Conservation (phyloP, 2,888 invertebrate genomes). For the Ormyrus thymus region DNA sequence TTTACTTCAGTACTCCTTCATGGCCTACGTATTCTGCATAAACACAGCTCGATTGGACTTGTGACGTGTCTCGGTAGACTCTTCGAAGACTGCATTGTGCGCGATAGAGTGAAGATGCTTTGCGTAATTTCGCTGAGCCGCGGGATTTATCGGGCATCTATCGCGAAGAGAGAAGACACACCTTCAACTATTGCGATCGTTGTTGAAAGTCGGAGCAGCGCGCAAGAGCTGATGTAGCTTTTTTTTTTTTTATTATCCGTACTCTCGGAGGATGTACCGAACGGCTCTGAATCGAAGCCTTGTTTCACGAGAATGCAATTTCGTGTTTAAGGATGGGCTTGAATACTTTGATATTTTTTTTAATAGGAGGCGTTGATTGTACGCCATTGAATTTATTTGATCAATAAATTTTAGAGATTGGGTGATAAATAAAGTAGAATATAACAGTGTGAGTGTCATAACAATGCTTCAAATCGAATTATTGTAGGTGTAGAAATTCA, state of each 20-base stretch:
- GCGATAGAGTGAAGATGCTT: slow-evolving; percentile 39
- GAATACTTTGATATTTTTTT: neutral
- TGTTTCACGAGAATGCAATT: neutral
- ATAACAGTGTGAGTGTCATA: too few species aligned
- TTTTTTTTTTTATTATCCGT: neutral
- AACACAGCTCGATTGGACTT: slow-evolving; percentile 24
- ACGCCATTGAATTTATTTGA: neutral
- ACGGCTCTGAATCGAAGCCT: neutral
- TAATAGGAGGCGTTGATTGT: too few species aligned
- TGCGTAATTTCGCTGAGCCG: slow-evolving; percentile 48
- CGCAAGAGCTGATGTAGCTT: slow-evolving; percentile 16
- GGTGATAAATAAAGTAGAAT: too few species aligned
- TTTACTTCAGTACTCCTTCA: too few species aligned
- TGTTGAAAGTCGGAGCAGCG: neutral
- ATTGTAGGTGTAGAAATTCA: too few species aligned
- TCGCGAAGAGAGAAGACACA: slow-evolving; percentile 26
- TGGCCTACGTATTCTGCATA: too few species aligned
- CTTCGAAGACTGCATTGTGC: slow-evolving; percentile 14
- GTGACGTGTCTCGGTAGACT: slow-evolving; percentile 18
- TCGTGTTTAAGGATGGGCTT: slow-evolving; percentile 8
- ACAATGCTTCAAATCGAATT: too few species aligned
- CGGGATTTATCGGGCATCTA: slow-evolving; percentile 39
- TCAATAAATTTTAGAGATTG: neutral
- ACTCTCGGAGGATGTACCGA: neutral
- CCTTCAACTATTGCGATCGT: slow-evolving; percentile 16